Evolutionary conservation across 2,113 vertebrate genomes (phyloP).

Genomic region (Mustela lutreola): DNA sequence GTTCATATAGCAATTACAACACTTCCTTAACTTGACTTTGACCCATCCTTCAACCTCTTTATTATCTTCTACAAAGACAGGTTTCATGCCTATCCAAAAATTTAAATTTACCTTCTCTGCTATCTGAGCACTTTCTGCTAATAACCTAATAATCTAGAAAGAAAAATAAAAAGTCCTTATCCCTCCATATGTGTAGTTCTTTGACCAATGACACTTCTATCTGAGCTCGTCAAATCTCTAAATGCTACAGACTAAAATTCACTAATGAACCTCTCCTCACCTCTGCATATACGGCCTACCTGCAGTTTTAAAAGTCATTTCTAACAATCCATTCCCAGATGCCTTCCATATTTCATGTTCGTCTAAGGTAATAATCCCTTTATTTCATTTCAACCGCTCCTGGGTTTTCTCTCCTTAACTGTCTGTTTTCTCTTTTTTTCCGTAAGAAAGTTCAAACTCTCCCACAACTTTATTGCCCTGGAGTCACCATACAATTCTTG

Average conservation of each 20-base stretch:
- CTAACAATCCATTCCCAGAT: neutral
- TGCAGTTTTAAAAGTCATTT: neutral
- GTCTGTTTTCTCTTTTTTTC: neutral
- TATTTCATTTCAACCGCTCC: neutral
- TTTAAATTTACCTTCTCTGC: neutral
- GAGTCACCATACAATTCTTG: neutral
- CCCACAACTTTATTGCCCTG: neutral
- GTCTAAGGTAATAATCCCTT: slow-evolving; percentile 20
- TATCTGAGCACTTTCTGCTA: neutral
- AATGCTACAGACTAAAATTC: neutral
- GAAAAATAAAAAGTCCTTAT: neutral
- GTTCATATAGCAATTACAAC: neutral
- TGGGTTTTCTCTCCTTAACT: slow-evolving; percentile 10
- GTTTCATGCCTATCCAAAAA: neutral
- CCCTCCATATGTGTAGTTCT: neutral
- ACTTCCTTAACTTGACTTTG: slow-evolving; percentile 44
- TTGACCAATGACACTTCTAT: neutral
- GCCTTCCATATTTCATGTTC: neutral
- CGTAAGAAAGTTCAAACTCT: neutral
- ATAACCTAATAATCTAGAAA: neutral
- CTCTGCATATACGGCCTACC: neutral
- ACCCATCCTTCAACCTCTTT: slow-evolving; percentile 10
- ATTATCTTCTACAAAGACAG: neutral
- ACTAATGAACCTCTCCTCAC: neutral
- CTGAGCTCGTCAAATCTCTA: slow-evolving; percentile 4